Evolutionary conservation across 2,888 invertebrate species (phyloP).

Genomic region (Andrena minutula): DNA sequence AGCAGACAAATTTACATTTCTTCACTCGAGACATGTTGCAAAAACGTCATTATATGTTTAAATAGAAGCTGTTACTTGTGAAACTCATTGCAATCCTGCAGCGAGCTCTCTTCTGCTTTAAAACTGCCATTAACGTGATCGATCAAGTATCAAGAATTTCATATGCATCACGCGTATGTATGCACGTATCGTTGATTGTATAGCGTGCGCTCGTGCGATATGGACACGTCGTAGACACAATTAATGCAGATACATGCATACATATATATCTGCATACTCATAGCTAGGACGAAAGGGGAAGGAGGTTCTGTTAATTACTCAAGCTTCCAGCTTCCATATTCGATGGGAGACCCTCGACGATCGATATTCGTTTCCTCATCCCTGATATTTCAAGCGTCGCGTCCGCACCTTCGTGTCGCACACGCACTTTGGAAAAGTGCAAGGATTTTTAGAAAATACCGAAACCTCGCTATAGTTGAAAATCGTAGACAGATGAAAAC

Average conservation of each 20-base stretch:
- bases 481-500: too few relatives aligned
- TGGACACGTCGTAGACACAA: slow-evolving; percentile 54
- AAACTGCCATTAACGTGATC: slow-evolving; percentile 16
- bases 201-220: slow-evolving; percentile 43
- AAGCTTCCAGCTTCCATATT: slow-evolving; percentile 52
- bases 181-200: slow-evolving; percentile 25
- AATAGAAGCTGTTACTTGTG: neutral
- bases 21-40: neutral
- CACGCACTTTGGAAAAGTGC: neutral
- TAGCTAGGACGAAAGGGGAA: slow-evolving; percentile 40
- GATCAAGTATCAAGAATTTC: slow-evolving; percentile 27
- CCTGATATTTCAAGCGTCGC: slow-evolving; percentile 30
- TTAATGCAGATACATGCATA: slow-evolving; percentile 51
- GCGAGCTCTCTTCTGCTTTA: neutral
- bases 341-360: slow-evolving; percentile 49
- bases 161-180: slow-evolving; percentile 6
- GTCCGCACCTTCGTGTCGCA: slow-evolving; percentile 2
- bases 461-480: neutral
- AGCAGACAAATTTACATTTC: too few relatives aligned
- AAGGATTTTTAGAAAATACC: neutral
- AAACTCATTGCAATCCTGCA: neutral
- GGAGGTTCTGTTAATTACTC: slow-evolving; percentile 62
- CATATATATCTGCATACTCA: slow-evolving; percentile 24
- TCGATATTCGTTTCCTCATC: slow-evolving; percentile 62
- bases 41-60: neutral